Conservation (phyloP, 2,888 invertebrate species). For the Lumbricus terrestris region DNA sequence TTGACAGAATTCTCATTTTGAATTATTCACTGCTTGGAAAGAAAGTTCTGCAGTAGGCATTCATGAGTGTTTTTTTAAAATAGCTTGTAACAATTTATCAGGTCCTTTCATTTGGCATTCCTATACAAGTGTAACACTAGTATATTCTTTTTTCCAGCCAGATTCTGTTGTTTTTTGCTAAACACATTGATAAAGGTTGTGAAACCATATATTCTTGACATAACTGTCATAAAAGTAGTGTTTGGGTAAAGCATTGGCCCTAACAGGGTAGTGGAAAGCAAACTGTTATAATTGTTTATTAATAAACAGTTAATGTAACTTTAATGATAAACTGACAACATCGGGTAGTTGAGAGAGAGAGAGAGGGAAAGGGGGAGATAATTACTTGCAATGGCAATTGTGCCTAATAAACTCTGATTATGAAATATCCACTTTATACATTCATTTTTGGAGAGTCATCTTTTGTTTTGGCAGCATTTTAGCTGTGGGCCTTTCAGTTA, state of each 20-base stretch:
- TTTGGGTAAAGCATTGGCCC: neutral
- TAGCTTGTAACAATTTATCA: neutral
- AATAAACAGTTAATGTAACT: neutral
- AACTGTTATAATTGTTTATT: neutral
- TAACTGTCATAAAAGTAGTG: neutral
- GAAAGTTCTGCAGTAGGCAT: neutral
- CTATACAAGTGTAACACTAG: neutral
- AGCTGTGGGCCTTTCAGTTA: neutral
- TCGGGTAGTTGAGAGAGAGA: no score
- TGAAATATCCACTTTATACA: neutral
- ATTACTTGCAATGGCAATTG: neutral
- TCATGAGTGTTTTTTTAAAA: neutral
- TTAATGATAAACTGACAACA: neutral
- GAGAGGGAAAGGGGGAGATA: neutral
- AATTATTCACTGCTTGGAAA: neutral
- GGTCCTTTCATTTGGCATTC: constrained; percentile 3
- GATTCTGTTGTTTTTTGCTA: neutral
- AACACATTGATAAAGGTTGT: neutral
- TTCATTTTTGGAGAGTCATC: neutral
- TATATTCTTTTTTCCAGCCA: neutral
- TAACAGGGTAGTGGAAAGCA: neutral
- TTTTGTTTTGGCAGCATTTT: constrained; percentile 3
- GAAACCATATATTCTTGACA: neutral
- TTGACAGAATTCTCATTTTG: neutral
- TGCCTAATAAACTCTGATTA: neutral